Evolutionary conservation across 2,888 invertebrate genomes (phyloP).

Genomic region (Romanomermis culicivorax): DNA sequence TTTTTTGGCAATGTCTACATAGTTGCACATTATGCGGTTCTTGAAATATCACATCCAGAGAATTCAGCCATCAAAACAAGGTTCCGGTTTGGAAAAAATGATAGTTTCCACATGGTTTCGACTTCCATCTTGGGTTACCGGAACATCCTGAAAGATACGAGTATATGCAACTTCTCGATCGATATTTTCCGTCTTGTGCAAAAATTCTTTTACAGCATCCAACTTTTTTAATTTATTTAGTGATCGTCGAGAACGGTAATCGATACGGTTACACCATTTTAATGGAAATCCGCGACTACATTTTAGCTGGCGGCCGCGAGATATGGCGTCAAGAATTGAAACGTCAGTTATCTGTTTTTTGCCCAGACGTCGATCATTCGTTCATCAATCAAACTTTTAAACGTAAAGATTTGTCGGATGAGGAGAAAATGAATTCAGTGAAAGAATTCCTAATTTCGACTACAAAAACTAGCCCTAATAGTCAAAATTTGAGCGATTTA

Average conservation of each 20-base stretch:
- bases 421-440: neutral
- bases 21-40: too few relatives aligned
- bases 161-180: neutral
- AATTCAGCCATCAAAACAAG: too few relatives aligned
- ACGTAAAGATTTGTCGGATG: neutral
- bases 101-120: neutral
- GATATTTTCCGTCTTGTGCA: neutral
- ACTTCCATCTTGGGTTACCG: neutral
- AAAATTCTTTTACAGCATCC: too few relatives aligned
- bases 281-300: conserved; percentile 59
- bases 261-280: conserved; percentile 56
- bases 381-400: too few relatives aligned
- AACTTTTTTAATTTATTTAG: too few relatives aligned
- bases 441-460: conserved; percentile 14
- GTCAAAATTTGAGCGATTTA: conserved; percentile 19
- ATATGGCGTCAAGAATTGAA: conserved; percentile 14
- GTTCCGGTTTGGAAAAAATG: neutral
- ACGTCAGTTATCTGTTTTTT: too few relatives aligned
- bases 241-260: conserved; percentile 63
- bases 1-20: too few relatives aligned
- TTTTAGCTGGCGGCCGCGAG: conserved; percentile 38
- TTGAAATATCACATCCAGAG: too few relatives aligned
- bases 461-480: conserved; percentile 15
- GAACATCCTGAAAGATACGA: neutral
- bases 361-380: conserved; percentile 12